Conservation (phyloP, 2,113 vertebrate genomes). For the Brienomyrus longianalis region DNA sequence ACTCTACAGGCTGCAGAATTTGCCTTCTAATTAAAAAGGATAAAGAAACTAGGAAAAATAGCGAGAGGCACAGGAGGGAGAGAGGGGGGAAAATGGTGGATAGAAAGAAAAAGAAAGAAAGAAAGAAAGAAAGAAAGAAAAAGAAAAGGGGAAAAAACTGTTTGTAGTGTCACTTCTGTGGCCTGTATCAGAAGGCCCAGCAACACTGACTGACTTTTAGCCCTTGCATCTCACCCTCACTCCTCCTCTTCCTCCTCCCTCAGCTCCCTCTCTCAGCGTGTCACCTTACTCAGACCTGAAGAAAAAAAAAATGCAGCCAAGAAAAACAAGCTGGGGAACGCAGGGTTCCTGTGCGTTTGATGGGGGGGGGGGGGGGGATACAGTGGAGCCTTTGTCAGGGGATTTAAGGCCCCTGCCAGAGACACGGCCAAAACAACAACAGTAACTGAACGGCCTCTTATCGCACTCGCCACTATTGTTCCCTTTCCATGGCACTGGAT, state of each 20-base stretch:
- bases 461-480: neutral
- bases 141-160: conserved; percentile 80
- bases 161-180: conserved; percentile 88
- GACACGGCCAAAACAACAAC: conserved; percentile 10
- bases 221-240: conserved; percentile 29
- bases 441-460: neutral
- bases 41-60: conserved; percentile 78
- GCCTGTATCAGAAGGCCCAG: conserved; percentile 78
- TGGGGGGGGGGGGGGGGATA: neutral
- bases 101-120: conserved; percentile 43
- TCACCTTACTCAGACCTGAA: neutral
- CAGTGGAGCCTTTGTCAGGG: conserved; percentile 6
- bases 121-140: conserved; percentile 28
- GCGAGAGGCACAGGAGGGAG: conserved; percentile 59
- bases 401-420: neutral
- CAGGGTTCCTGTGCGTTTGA: neutral
- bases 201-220: conserved; percentile 52
- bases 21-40: conserved; percentile 99
- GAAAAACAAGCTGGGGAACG: neutral
- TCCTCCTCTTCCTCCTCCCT: conserved; percentile 33
- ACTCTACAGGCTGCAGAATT: conserved; percentile 98
- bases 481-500: neutral
- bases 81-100: conserved; percentile 38
- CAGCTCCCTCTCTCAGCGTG: conserved; percentile 4
- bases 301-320: neutral